Evolutionary conservation across 2,888 invertebrate species (phyloP).

Genomic region (Tenthredo scrophulariae): DNA sequence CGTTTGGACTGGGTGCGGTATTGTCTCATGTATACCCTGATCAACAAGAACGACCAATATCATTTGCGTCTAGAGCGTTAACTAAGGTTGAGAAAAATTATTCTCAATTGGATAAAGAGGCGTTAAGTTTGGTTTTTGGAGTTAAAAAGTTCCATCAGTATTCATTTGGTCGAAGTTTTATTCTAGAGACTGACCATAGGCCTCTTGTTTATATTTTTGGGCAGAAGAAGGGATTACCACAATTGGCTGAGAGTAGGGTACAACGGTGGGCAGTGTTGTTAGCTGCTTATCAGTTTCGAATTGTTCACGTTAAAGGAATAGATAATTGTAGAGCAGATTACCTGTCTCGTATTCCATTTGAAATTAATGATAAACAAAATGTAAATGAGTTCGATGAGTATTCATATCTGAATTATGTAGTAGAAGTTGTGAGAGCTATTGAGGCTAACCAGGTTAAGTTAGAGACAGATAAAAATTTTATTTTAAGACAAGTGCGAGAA

Average conservation of each 20-base stretch:
- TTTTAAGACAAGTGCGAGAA: constrained; percentile 44
- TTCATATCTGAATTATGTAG: constrained; percentile 54
- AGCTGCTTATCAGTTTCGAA: background rate
- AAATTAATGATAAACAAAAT: background rate
- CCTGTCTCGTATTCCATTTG: constrained; percentile 53
- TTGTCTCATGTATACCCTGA: constrained; percentile 47
- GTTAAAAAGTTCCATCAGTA: background rate
- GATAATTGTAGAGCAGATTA: constrained; percentile 58
- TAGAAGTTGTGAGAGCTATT: constrained; percentile 20
- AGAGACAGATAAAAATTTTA: background rate
- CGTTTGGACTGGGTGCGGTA: constrained; percentile 50
- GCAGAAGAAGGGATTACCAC: background rate
- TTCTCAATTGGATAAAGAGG: background rate
- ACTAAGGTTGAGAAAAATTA: background rate
- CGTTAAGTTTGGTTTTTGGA: background rate
- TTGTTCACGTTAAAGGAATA: constrained; percentile 5
- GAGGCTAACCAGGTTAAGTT: background rate
- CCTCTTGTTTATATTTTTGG: constrained; percentile 15
- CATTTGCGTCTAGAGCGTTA: background rate
- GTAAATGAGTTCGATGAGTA: constrained; percentile 37
- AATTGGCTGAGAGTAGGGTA: background rate
- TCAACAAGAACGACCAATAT: background rate
- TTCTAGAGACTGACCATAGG: constrained; percentile 11
- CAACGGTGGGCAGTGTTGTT: constrained; percentile 5
- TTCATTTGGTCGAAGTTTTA: background rate